A percentile compares a stretch with the other conserved stretches of the same genome.
Evolutionary conservation across 2,797 vertebrate species (phyloP).

Genomic region (Propithecus deckenii): DNA sequence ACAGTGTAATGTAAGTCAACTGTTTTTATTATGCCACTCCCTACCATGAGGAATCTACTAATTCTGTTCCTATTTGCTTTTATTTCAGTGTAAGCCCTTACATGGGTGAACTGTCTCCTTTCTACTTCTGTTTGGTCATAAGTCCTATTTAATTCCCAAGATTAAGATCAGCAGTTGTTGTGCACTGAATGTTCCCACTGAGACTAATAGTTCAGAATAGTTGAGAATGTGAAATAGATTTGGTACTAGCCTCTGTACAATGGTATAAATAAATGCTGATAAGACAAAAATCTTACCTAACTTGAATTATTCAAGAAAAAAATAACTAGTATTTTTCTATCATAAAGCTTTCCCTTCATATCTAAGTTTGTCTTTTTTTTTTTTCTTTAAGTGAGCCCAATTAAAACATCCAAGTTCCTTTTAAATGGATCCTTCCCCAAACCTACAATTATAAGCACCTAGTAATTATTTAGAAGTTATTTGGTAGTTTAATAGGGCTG

Average conservation of each 20-base stretch:
- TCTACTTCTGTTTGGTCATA: background rate
- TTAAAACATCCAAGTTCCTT: background rate
- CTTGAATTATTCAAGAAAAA: conserved; percentile 46
- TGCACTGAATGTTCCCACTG: conserved; percentile 12
- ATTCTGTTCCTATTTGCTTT: background rate
- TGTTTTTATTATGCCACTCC: background rate
- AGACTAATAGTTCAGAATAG: background rate
- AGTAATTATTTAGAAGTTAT: conserved; percentile 20
- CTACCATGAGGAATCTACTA: background rate
- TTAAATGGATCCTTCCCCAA: background rate
- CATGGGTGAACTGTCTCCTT: background rate
- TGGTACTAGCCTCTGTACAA: background rate
- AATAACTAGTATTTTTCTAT: conserved; percentile 21
- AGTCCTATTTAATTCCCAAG: conserved; percentile 23
- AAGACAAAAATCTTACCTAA: conserved; percentile 7
- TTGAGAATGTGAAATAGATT: conserved; percentile 46
- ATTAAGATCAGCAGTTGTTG: background rate
- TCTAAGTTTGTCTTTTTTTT: background rate
- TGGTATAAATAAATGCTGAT: background rate
- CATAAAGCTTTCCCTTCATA: background rate
- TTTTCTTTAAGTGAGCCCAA: background rate
- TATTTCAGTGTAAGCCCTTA: conserved; percentile 12
- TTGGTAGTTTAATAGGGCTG: background rate
- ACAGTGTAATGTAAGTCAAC: background rate
- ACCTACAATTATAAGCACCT: background rate